These are phyloP conservation scores for Oncorhynchus masou DNA, from an alignment of 2,113 vertebrate species.

Conservation along the genomic window DNA sequence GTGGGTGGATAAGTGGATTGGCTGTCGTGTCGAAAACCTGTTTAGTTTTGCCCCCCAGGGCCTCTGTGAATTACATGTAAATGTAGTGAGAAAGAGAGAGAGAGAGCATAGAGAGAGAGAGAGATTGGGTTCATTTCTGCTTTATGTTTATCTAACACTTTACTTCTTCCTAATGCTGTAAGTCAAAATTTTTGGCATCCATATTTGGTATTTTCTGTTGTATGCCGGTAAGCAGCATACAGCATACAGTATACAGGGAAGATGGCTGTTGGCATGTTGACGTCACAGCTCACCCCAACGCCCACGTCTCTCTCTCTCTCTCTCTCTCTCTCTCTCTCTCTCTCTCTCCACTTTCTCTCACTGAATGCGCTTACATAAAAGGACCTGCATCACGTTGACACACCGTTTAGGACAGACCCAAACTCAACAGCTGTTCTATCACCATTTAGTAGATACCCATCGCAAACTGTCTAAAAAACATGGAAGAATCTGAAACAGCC, in stretches of 20 bases:
- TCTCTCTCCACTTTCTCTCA: conserved; percentile 23
- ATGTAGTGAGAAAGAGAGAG: conserved; percentile 40
- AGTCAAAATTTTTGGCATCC: conserved; percentile 23
- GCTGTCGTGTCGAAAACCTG: conserved; percentile 69
- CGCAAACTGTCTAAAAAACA: no score
- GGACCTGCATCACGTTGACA: background rate
- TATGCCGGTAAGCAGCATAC: conserved; percentile 18
- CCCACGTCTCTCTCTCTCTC: conserved; percentile 61
- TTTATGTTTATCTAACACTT: background rate
- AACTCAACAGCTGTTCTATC: no score
- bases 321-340: conserved; percentile 37
- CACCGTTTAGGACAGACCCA: no score
- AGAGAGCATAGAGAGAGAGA: conserved; percentile 3
- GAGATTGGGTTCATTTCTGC: conserved; percentile 14
- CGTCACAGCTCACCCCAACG: conserved; percentile 69
- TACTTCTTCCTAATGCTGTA: conserved; percentile 34
- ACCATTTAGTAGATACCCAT: no score
- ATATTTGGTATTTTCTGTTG: background rate
- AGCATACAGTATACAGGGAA: conserved; percentile 45
- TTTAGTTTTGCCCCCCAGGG: conserved; percentile 56
- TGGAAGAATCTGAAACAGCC: no score
- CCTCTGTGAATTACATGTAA: conserved; percentile 46
- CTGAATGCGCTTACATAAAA: conserved; percentile 65
- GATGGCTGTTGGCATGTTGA: conserved; percentile 63
- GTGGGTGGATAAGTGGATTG: conserved; percentile 76